Conservation (phyloP, 2,113 vertebrate species). For the Excalfactoria chinensis region DNA sequence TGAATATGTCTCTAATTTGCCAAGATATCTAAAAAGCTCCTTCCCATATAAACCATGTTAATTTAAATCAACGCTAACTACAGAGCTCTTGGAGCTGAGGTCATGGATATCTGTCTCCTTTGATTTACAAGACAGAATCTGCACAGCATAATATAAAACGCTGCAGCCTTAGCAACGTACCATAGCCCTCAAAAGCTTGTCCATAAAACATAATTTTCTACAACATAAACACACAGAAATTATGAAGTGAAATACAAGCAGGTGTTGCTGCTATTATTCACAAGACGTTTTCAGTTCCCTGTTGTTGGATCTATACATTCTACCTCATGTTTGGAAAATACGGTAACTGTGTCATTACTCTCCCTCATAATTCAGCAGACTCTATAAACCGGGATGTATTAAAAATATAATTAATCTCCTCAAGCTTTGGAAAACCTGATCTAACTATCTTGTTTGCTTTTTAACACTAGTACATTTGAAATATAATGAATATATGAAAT, state of each 20-base stretch:
- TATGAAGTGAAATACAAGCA: neutral
- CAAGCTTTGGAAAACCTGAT: neutral
- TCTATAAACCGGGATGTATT: neutral
- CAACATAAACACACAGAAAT: neutral
- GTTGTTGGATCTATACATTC: neutral
- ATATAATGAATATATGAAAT: neutral
- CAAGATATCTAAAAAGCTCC: neutral
- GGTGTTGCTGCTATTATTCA: neutral
- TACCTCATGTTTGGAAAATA: neutral
- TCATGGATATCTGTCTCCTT: neutral
- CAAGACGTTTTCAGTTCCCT: neutral
- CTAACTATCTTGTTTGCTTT: neutral
- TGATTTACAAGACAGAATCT: neutral
- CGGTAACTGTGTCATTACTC: neutral
- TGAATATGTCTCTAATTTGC: neutral
- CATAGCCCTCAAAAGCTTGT: neutral
- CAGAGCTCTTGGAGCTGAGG: neutral
- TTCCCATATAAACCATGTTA: neutral
- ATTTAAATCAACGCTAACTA: neutral
- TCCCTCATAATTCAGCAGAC: neutral
- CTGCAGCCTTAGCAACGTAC: accelerated
- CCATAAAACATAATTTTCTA: neutral
- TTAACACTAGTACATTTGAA: neutral
- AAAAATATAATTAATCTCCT: neutral
- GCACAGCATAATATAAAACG: neutral